Base-by-base conservation (phyloP, 1,140 invertebrate species). In the Megalopta genalis region DNA sequence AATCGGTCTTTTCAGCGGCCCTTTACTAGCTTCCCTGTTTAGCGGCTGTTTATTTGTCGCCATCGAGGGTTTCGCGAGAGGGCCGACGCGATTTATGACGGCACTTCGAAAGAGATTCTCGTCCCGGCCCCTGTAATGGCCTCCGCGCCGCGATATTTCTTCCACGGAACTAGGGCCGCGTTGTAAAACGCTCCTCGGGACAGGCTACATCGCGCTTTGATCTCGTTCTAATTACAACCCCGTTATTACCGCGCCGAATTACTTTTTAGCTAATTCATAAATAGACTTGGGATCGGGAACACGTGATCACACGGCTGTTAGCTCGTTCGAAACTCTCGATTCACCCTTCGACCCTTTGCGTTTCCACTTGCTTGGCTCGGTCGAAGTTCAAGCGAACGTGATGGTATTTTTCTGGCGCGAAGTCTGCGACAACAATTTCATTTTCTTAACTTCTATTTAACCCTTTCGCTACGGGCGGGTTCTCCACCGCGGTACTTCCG, bases 31-130 rank as follows among this genome's bases (percentile, higher is more conserved):
- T 32, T 66, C 81, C 82, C 76, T 74, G 63, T 60, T 80, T 83
- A 80, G 83, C 85, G 77, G 68, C 81, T 88, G 88, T 87, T 87
- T 90, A 87, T 90, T 90, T 88, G 86, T 86, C 85, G 79, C 64
- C 69, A 77, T 67, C 80, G 87, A 86, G 80, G 85, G 79, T 71
- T 78, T 86, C 54, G 63, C 77, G 79, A 85, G 77, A 84, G 80
- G 78, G 66, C 73, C 74, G 21, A 49, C 42, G 54, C 57, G 65
- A 74, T 79, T 74, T 83, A 79, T 54, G 68, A 83, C 74, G 39
- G 39, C 66, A 62, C 66, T 77, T 46, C 10, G 10, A 62, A 67
- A 62, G 66, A 7, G 23, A 57, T 25, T 9, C 74, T 62, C 66
- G 39, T 70, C 62, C n/a, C 39, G 21, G 0, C n/a, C 14, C 74